Conservation (phyloP, 2,888 invertebrate genomes). For the Galerucella calmariensis region DNA sequence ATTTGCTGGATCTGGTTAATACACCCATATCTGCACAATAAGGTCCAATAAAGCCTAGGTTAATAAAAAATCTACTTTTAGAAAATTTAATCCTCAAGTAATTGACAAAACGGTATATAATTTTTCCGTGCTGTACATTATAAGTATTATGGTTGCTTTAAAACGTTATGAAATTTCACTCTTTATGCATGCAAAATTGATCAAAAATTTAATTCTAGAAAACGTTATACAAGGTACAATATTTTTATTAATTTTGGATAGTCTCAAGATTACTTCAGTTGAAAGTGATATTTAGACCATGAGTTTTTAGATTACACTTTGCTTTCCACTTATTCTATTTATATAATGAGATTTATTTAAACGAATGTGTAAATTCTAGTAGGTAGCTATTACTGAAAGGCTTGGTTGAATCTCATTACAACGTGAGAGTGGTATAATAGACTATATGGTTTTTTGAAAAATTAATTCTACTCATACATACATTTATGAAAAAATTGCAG, state of each 20-base stretch:
- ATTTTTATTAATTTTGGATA: neutral
- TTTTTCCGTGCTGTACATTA: neutral
- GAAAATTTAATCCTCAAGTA: no score
- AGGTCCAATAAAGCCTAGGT: no score
- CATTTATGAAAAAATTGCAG: no score
- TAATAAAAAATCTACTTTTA: no score
- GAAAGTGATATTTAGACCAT: no score
- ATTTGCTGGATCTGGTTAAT: no score
- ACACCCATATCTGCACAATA: no score
- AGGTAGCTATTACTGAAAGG: neutral
- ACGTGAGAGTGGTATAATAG: neutral
- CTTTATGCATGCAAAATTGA: conserved; percentile 7
- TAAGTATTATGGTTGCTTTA: neutral
- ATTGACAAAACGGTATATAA: neutral
- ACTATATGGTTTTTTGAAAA: no score
- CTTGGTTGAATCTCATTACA: neutral
- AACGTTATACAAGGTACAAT: neutral
- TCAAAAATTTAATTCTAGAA: neutral
- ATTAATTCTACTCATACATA: no score
- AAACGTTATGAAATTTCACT: neutral
- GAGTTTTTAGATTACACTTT: neutral
- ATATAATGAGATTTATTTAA: neutral
- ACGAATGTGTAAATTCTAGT: neutral
- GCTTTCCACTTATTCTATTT: neutral
- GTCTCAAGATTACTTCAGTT: neutral